These are phyloP conservation scores for Chloropsis hardwickii DNA, from an alignment of 2,113 vertebrate genomes.

Conservation along the genomic window DNA sequence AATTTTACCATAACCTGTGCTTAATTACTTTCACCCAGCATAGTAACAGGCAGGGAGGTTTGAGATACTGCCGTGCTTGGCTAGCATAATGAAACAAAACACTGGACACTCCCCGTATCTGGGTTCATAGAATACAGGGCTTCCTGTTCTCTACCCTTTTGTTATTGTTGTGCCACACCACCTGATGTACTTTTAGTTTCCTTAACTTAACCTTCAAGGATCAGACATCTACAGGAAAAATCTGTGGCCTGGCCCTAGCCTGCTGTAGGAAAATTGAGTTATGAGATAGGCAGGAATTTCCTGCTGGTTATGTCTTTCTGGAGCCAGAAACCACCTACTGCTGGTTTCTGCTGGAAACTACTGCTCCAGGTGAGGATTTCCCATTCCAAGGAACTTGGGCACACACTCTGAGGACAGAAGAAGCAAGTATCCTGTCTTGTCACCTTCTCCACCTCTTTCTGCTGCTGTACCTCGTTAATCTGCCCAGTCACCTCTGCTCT, in stretches of 20 bases:
- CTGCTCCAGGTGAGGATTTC: not conserved
- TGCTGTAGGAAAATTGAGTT: not conserved
- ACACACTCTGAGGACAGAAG: not conserved
- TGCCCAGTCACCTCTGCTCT: not conserved
- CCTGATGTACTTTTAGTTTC: not conserved
- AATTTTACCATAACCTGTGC: constrained; percentile 14
- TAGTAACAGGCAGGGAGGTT: not conserved
- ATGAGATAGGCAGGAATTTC: not conserved
- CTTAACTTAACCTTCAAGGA: not conserved
- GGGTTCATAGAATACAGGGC: not conserved
- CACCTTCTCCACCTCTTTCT: not conserved
- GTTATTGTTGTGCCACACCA: rapidly evolving
- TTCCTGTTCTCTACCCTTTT: not conserved
- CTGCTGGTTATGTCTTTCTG: not conserved
- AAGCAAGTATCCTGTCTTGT: too few species aligned
- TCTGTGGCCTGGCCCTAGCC: not conserved
- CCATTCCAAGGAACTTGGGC: not conserved
- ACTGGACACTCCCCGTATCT: rapidly evolving
- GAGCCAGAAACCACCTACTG: not conserved
- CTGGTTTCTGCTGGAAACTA: too few species aligned
- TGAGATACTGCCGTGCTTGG: not conserved
- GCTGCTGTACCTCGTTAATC: rapidly evolving
- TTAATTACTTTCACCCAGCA: not conserved
- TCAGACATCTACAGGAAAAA: not conserved
- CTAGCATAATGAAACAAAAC: not conserved